Evolutionary conservation across 2,797 vertebrate species (phyloP).

Genomic region (Threskiornis aethiopicus): DNA sequence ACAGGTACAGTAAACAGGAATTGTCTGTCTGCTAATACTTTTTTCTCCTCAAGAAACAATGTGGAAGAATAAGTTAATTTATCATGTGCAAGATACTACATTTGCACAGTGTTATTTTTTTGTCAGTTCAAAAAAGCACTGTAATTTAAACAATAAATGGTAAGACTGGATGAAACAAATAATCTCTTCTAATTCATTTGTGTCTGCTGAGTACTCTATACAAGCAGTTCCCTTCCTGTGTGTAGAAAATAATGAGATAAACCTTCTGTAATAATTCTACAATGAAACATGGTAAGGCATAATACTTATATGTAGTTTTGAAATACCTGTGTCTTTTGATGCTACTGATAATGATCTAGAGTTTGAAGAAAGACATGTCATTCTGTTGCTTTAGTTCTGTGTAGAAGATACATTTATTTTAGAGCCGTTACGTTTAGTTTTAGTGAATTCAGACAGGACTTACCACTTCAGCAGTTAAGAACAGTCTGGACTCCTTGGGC

Average conservation of each 20-base stretch:
- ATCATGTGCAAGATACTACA: not conserved
- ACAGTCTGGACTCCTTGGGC: not conserved
- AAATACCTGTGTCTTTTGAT: not conserved
- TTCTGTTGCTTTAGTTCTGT: not conserved
- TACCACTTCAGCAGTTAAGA: not conserved
- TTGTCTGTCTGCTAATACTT: not conserved
- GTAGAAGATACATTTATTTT: not conserved
- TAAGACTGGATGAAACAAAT: not conserved
- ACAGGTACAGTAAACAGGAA: slow-evolving; percentile 77
- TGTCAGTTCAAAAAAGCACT: not conserved
- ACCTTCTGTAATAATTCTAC: not conserved
- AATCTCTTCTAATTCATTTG: not conserved
- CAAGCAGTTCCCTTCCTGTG: not conserved
- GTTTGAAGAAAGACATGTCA: not conserved
- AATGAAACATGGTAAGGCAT: not conserved
- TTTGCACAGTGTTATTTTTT: not conserved
- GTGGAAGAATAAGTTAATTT: not conserved
- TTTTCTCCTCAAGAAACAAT: not conserved
- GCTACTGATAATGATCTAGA: not conserved
- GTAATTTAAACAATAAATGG: not conserved
- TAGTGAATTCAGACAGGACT: not conserved
- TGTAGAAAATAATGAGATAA: not conserved
- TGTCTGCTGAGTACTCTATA: not conserved
- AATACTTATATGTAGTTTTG: not conserved
- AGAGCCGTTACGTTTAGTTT: not conserved